Evolutionary conservation across 2,888 invertebrate genomes (phyloP).

Genomic region (Listrodromus nycthemerus): DNA sequence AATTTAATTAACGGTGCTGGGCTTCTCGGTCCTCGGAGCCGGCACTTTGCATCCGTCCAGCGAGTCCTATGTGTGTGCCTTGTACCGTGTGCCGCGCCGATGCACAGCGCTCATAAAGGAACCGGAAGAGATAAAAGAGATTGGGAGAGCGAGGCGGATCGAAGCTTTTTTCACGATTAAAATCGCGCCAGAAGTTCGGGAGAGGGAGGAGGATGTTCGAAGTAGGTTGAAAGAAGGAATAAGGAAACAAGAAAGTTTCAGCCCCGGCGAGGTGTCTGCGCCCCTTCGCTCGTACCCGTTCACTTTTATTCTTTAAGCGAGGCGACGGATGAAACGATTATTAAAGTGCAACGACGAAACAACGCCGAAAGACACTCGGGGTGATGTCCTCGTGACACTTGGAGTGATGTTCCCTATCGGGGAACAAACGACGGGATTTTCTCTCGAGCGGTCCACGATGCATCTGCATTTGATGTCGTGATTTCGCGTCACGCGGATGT

Average conservation of each 20-base stretch:
- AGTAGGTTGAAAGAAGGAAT: neutral
- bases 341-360: slow-evolving; percentile 6
- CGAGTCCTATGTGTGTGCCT: neutral
- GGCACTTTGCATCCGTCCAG: slow-evolving; percentile 39
- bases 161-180: slow-evolving; percentile 67
- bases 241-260: neutral
- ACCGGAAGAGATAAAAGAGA: slow-evolving; percentile 27
- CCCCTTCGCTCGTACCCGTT: neutral
- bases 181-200: slow-evolving; percentile 49
- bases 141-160: slow-evolving; percentile 22
- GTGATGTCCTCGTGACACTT: neutral
- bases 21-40: neutral
- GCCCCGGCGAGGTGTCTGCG: neutral
- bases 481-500: neutral
- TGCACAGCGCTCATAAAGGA: slow-evolving; percentile 46
- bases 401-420: too few relatives aligned
- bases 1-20: slow-evolving; percentile 63
- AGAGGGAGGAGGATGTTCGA: neutral
- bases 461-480: slow-evolving; percentile 7
- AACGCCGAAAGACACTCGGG: neutral
- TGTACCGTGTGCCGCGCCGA: slow-evolving; percentile 16
- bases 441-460: neutral
- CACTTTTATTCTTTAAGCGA: neutral
- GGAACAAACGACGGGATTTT: slow-evolving; percentile 6
- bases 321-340: neutral